Evolutionary conservation across 2,113 vertebrate species (phyloP).

Genomic region (Elanoides forficatus): DNA sequence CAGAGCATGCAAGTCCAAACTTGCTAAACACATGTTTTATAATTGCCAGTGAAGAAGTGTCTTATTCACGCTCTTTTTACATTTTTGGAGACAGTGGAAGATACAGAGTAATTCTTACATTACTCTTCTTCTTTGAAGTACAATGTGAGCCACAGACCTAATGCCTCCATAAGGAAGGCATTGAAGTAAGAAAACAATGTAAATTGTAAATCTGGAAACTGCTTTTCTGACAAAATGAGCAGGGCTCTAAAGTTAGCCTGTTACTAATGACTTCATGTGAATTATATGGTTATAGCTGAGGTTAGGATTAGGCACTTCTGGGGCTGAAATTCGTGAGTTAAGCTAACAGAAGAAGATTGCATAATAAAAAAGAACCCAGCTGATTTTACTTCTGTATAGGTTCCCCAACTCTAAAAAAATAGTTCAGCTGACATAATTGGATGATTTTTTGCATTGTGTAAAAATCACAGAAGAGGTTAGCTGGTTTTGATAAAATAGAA

Average conservation of each 20-base stretch:
- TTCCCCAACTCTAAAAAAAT: background rate
- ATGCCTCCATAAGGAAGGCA: background rate
- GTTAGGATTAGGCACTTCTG: background rate
- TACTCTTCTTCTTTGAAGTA: background rate
- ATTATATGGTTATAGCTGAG: background rate
- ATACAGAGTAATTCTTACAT: background rate
- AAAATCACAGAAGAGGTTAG: background rate
- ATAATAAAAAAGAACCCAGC: background rate
- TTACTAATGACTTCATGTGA: background rate
- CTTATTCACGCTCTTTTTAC: background rate
- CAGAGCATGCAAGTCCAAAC: background rate
- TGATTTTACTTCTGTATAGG: background rate
- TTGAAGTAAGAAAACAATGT: background rate
- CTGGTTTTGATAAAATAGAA: slow-evolving; percentile 13
- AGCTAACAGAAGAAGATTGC: background rate
- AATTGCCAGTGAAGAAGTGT: background rate
- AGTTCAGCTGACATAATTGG: background rate
- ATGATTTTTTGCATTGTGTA: background rate
- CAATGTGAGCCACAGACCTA: background rate
- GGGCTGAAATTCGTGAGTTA: background rate
- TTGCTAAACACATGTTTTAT: background rate
- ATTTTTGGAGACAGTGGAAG: background rate
- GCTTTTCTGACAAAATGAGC: background rate
- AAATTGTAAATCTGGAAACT: background rate
- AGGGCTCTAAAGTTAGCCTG: background rate